Evolutionary conservation across 2,113 vertebrate species (phyloP), one percentile per base, ranked within the genome.

Genomic region (Geococcyx californianus): DNA sequence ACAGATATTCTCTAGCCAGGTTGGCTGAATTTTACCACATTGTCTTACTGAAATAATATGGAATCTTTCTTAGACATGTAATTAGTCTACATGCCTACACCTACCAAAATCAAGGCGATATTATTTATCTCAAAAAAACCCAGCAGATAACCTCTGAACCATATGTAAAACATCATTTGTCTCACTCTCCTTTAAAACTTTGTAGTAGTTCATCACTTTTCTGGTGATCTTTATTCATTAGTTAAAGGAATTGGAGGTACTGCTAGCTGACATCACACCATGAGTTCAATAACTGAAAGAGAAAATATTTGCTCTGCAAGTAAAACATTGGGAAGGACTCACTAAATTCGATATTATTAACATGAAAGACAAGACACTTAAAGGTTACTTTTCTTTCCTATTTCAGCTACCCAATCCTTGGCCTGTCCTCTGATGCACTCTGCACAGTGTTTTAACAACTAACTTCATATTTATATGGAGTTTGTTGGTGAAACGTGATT

Each of bases 271-370:
- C 72, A 96, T 95, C 94, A 94, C 78, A 90, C 59, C 64, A 28
- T 36, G 47, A 70, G 67, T 97, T 97, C 93, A 95, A 95, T 96
- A 94, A 91, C 75, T 93, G 90, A 94, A 76, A 93, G 84, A 93
- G 90, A 95, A 97, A 97, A 95, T 96, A 96, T 97, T 97, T 97
- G 82, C 92, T 88, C 92, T 95, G 79, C 88, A 96, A 95, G 90
- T 92, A 96, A 95, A 97, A 95, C 96, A 86, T 94, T 86, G 87
- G 85, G 82, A 96, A 94, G 93, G 87, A 96, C 91, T 97, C 90
- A 95, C 63, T 95, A 80, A 90, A 93, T 96, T 97, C 82, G 1
- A 94, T 95, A 90, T 94, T 94, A 97, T 96, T 97, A 96, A 96
- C 94, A 95, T 94, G 91, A 89, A 90, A 95, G 91, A 86, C 78